These are phyloP conservation scores for Chrysomela aeneicollis DNA, from an alignment of 2,888 invertebrate species.

Conservation along the genomic window DNA sequence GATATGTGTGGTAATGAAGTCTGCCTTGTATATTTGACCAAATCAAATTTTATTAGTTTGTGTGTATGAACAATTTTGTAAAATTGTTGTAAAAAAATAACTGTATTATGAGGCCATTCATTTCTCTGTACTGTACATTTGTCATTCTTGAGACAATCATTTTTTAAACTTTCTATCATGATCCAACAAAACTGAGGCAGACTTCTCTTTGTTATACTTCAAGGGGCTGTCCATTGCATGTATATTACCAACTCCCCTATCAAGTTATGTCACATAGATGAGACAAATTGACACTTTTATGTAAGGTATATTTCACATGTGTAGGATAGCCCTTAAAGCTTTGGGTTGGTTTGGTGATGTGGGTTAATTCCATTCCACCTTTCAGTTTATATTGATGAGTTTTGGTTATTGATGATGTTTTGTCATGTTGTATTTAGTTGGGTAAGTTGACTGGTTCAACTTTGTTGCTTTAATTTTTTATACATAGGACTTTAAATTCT, in stretches of 20 bases:
- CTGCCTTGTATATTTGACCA: conserved; percentile 8
- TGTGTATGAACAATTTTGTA: too few species aligned
- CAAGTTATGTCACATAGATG: background rate
- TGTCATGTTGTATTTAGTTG: background rate
- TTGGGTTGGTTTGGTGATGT: too few species aligned
- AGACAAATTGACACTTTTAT: too few species aligned
- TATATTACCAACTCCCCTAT: background rate
- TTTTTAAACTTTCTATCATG: background rate
- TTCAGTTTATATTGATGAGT: background rate
- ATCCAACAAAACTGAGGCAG: background rate
- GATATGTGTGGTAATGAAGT: conserved; percentile 5
- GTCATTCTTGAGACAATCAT: background rate
- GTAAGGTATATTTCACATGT: too few species aligned
- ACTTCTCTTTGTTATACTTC: background rate
- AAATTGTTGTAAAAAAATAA: too few species aligned
- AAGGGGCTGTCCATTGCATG: background rate
- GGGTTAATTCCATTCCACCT: background rate
- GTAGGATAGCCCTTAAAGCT: too few species aligned
- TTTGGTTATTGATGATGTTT: background rate
- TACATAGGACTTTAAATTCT: background rate
- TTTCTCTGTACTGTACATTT: too few species aligned
- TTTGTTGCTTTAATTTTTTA: conserved; percentile 1
- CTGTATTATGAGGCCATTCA: too few species aligned
- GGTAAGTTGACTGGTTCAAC: background rate
- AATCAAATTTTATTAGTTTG: too few species aligned